These are phyloP conservation scores for Drosophila seclusa DNA, from an alignment of 2,888 invertebrate genomes.

Conservation along the genomic window DNA sequence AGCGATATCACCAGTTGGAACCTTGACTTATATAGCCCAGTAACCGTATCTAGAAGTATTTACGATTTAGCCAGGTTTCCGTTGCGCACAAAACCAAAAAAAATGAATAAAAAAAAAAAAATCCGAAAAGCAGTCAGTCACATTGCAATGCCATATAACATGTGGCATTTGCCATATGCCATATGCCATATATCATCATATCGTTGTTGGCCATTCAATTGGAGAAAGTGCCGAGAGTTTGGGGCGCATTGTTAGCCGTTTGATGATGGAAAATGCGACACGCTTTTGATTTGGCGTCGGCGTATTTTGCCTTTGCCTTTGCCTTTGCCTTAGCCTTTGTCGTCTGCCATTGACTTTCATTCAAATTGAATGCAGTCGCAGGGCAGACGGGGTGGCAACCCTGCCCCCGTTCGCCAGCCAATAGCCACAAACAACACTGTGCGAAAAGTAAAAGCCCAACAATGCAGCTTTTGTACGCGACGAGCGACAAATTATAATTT, in stretches of 20 bases:
- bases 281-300: conserved; percentile 58
- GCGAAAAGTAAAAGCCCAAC: conserved; percentile 62
- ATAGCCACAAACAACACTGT: conserved; percentile 21
- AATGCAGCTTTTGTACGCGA: conserved; percentile 51
- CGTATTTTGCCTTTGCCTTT: conserved; percentile 21
- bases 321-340: conserved; percentile 12
- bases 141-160: conserved; percentile 22
- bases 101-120: not conserved
- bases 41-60: conserved; percentile 35
- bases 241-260: conserved; percentile 50
- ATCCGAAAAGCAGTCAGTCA: conserved; percentile 14
- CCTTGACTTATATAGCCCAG: conserved; percentile 67
- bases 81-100: not conserved
- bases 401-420: not conserved
- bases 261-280: conserved; percentile 69
- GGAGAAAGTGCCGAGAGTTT: conserved; percentile 54
- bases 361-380: conserved; percentile 59
- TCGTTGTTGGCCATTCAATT: conserved; percentile 47
- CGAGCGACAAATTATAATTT: conserved; percentile 48
- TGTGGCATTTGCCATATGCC: conserved; percentile 8
- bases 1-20: conserved; percentile 37
- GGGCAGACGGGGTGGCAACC: conserved; percentile 4
- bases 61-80: conserved; percentile 30
- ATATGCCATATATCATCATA: conserved; percentile 30
- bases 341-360: conserved; percentile 70